Evolutionary conservation across 2,888 invertebrate genomes (phyloP).

Genomic region (Adelognathus sp.): DNA sequence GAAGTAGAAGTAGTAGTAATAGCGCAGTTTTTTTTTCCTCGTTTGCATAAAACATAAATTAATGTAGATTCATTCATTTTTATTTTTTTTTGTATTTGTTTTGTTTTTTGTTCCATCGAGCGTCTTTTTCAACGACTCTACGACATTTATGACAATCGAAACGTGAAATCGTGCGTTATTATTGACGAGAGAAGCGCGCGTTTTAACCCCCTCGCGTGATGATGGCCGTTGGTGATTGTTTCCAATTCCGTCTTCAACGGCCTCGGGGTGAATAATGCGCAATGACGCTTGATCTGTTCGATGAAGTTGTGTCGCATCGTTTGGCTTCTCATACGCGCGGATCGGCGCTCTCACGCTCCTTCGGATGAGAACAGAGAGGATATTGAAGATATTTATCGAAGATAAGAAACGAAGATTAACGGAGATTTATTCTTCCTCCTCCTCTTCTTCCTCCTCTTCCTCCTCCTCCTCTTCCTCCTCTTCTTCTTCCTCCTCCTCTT

Average conservation of each 20-base stretch:
- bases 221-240: neutral
- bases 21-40: constrained; percentile 54
- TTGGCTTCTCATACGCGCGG: neutral
- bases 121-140: constrained; percentile 26
- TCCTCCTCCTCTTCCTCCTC: constrained; percentile 76
- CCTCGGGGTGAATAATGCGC: neutral
- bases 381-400: constrained; percentile 44
- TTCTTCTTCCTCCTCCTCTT: constrained; percentile 69
- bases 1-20: constrained; percentile 45
- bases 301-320: neutral
- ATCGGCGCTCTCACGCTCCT: constrained; percentile 23
- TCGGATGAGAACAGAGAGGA: constrained; percentile 44
- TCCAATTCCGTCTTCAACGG: constrained; percentile 4
- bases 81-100: neutral
- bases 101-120: neutral
- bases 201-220: neutral
- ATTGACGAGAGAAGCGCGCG: constrained; percentile 55
- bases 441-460: constrained; percentile 78
- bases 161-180: constrained; percentile 51
- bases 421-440: constrained; percentile 68
- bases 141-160: constrained; percentile 25
- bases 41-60: constrained; percentile 54
- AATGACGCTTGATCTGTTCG: neutral
- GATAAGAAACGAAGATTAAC: constrained; percentile 24
- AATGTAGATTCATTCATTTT: constrained; percentile 33